Conservation (phyloP, 2,888 invertebrate genomes). For the Calephelis perditalis region DNA sequence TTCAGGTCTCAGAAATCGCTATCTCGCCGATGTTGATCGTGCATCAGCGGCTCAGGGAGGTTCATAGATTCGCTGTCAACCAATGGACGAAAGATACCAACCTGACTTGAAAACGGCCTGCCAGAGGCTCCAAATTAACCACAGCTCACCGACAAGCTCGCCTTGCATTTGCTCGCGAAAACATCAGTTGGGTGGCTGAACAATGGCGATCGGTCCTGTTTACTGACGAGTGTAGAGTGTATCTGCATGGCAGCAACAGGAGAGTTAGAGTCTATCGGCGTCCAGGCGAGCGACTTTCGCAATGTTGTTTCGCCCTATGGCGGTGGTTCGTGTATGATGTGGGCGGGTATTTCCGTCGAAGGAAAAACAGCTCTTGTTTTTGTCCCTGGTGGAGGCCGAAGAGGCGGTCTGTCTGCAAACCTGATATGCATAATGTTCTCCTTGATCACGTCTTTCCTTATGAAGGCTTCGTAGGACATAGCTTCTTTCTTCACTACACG, state of each 20-base stretch:
- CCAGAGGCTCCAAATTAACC: background rate
- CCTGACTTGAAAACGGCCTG: background rate
- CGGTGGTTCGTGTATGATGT: background rate
- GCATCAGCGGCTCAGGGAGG: conserved; percentile 21
- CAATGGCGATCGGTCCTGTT: conserved; percentile 21
- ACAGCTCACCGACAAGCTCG: background rate
- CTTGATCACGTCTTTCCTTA: too few species aligned
- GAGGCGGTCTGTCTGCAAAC: background rate
- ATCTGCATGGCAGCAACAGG: conserved; percentile 21
- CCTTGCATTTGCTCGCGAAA: background rate
- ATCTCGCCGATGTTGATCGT: conserved; percentile 21
- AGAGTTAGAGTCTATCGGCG: conserved; percentile 21
- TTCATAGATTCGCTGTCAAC: conserved; percentile 15
- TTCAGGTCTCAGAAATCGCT: conserved; percentile 16
- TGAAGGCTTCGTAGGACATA: background rate
- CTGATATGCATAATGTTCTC: background rate
- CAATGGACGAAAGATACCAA: conserved; percentile 3
- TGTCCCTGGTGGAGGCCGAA: background rate
- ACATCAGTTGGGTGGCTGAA: background rate
- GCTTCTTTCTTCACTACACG: background rate
- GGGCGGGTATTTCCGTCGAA: background rate
- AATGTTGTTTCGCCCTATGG: conserved; percentile 13
- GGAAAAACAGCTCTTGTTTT: conserved; percentile 3
- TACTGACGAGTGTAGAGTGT: conserved; percentile 22
- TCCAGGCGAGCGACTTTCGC: conserved; percentile 16